Evolutionary conservation across 2,888 invertebrate species (phyloP), one percentile per base, ranked within the genome.

Genomic region (Psylliodes chrysocephalus): DNA sequence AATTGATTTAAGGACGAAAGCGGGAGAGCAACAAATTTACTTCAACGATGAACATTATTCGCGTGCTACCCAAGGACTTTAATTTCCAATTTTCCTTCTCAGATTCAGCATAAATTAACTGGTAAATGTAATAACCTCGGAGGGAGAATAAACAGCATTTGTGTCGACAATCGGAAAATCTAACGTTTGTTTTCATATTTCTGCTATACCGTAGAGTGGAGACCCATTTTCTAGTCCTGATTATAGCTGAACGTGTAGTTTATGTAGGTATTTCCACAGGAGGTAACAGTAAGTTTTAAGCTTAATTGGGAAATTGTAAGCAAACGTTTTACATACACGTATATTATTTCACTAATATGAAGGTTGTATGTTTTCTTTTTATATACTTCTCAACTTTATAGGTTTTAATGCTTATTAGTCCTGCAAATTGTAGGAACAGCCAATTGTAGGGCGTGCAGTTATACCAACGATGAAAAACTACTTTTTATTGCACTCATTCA

Each of bases 71-170:
- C 70, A 57, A 68, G 71, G 70, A 73, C 71, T 74, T 75, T 75
- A 76, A 75, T 76, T 75, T 76, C 71, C 75, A 75, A 77, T 76
- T 75, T 75, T 63, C 70, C 72, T 68, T 68, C 73, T 72, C 73
- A 72, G 72, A 74, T 74, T 77, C 73, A 70, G 77, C 75, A 78
- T 78, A 78, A 78, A 78, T 78, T 78, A 77, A 75, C 73, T 75
- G 65, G 64, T 71, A 73, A 77, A 77, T 77, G 76, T 77, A 77
- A 78, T 78, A 78, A 77, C 73, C 76, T 76, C 72, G 72, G 73
- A 74, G 19, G 73, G 73, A 76, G 76, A 78, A 77, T 76, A 77
- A 77, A 76, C 74, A 75, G 69, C 75, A 72, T 71, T 73, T 66
- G 71, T 68, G 71, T 71, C 68, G 63, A 66, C 60, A 67, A 51